These are phyloP conservation scores for Paratilapia polleni DNA, from an alignment of 2,113 vertebrate genomes.

Conservation along the genomic window DNA sequence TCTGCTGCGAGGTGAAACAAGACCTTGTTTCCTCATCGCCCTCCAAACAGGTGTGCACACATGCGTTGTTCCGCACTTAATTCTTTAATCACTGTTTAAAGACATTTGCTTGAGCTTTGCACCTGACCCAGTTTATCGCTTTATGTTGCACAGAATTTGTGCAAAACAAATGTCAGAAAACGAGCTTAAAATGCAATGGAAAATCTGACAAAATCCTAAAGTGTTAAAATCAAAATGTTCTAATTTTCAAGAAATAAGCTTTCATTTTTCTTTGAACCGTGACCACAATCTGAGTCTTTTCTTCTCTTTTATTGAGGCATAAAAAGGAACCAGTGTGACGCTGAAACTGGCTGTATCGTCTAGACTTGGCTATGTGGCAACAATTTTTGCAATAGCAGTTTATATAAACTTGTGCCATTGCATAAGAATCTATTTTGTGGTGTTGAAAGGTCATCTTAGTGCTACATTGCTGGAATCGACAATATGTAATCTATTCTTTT, in stretches of 20 bases:
- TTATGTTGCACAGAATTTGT: neutral
- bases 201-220: neutral
- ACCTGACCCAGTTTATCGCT: neutral
- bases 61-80: neutral
- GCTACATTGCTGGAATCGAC: neutral
- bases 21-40: neutral
- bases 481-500: too few species aligned
- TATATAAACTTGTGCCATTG: neutral
- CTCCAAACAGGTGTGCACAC: constrained; percentile 11
- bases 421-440: neutral
- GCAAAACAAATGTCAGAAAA: neutral
- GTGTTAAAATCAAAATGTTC: neutral
- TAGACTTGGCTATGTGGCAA: neutral
- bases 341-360: neutral
- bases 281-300: neutral
- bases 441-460: neutral
- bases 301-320: neutral
- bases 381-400: neutral
- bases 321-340: neutral
- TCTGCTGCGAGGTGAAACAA: neutral
- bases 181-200: neutral
- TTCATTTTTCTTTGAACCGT: neutral
- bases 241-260: neutral
- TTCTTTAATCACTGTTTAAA: constrained; percentile 33
- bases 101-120: neutral